These are phyloP conservation scores for Apomyelois bistriatella DNA, from an alignment of 2,888 invertebrate genomes.

Conservation along the genomic window DNA sequence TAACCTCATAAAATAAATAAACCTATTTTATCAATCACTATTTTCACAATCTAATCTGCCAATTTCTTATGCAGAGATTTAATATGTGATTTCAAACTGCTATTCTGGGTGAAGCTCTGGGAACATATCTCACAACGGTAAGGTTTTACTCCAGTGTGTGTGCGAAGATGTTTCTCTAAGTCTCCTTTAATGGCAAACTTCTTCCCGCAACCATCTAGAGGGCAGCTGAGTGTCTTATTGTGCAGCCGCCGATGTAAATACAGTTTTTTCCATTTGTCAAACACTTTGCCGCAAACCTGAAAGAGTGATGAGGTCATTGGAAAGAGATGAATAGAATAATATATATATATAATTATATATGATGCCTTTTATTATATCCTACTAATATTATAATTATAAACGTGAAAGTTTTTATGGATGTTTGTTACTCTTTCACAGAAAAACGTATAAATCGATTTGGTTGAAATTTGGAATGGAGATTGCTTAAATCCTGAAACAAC, in stretches of 20 bases:
- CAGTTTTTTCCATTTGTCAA: conserved; percentile 46
- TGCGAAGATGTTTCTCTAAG: conserved; percentile 55
- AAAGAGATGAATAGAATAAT: neutral
- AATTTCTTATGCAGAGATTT: conserved; percentile 34
- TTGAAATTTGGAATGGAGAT: too few species aligned
- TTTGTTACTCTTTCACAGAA: too few species aligned
- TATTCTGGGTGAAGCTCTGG: conserved; percentile 52
- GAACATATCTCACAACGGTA: conserved; percentile 50
- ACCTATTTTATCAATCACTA: too few species aligned
- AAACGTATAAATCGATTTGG: too few species aligned
- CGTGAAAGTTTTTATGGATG: too few species aligned
- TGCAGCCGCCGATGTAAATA: conserved; percentile 57
- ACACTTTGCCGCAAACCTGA: conserved; percentile 51
- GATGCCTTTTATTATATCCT: too few species aligned
- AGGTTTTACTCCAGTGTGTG: conserved; percentile 66
- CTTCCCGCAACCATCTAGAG: conserved; percentile 49
- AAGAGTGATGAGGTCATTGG: conserved; percentile 16
- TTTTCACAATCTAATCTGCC: too few species aligned
- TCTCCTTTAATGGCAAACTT: conserved; percentile 60
- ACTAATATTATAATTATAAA: too few species aligned
- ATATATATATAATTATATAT: too few species aligned
- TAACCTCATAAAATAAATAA: too few species aligned
- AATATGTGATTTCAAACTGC: conserved; percentile 47
- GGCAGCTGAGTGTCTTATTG: conserved; percentile 45
- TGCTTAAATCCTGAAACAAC: too few species aligned